These are phyloP conservation scores for Burhinus bistriatus DNA, from an alignment of 2,113 vertebrate species.

Conservation along the genomic window DNA sequence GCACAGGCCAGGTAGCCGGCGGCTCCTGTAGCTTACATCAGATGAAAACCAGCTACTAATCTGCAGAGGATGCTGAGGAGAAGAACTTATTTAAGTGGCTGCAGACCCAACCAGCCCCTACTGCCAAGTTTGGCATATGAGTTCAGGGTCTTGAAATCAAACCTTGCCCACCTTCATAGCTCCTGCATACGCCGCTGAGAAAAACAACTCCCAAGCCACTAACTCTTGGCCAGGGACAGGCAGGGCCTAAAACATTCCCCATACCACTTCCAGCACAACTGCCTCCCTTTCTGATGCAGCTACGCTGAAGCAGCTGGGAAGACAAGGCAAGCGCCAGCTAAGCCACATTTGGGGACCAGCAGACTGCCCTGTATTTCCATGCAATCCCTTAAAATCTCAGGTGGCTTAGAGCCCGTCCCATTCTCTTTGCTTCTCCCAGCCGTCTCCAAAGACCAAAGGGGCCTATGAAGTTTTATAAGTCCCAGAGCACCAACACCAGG, in stretches of 20 bases:
- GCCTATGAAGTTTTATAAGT: neutral
- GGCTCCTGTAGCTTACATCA: neutral
- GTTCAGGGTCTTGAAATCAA: neutral
- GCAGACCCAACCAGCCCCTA: neutral
- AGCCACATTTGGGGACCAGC: neutral
- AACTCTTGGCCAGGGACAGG: neutral
- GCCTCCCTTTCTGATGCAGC: neutral
- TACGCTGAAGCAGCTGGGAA: fast-evolving
- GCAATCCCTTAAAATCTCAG: neutral
- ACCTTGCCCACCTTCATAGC: neutral
- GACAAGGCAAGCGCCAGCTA: neutral
- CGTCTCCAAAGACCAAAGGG: neutral
- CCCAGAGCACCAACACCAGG: neutral
- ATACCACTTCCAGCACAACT: neutral
- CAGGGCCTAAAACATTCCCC: neutral
- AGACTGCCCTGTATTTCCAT: neutral
- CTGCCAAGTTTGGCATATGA: fast-evolving
- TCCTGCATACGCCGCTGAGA: neutral
- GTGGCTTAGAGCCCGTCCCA: neutral
- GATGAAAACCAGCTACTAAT: neutral
- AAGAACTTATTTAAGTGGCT: neutral
- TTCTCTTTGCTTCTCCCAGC: neutral
- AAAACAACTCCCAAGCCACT: neutral
- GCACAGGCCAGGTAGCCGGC: neutral
- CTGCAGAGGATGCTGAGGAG: neutral